Evolutionary conservation across 2,113 vertebrate species (phyloP).

Genomic region (Poeciliopsis prolifica): DNA sequence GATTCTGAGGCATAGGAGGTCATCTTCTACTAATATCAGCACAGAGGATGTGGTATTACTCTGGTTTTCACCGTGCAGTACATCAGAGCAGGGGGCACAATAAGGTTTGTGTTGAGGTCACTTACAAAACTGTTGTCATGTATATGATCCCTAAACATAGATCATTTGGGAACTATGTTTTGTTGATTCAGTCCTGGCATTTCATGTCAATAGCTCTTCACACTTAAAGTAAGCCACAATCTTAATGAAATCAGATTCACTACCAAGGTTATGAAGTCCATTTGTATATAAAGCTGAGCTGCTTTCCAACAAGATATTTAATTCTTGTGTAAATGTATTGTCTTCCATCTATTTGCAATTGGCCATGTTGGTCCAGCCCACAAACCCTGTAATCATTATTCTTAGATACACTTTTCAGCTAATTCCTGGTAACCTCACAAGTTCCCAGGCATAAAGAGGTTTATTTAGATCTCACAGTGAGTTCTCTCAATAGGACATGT

Average conservation of each 20-base stretch:
- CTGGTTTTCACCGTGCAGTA: not conserved
- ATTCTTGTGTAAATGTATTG: not conserved
- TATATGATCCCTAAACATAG: not conserved
- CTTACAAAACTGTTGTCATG: not conserved
- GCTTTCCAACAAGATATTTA: not conserved
- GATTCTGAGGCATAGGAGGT: constrained; percentile 9
- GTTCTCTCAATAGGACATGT: not conserved
- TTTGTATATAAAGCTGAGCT: too few relatives aligned
- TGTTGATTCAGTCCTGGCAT: not conserved
- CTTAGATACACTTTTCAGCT: not conserved
- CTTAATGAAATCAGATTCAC: not conserved
- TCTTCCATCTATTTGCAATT: not conserved
- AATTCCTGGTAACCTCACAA: not conserved
- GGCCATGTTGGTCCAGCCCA: not conserved
- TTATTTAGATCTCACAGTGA: not conserved
- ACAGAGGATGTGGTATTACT: not conserved
- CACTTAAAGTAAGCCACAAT: too few relatives aligned
- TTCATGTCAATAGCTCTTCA: too few relatives aligned
- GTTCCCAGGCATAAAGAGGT: not conserved
- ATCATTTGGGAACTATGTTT: not conserved
- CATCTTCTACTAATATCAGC: not conserved
- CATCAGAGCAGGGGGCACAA: not conserved
- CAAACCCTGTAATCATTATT: not conserved
- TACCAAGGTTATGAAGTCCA: not conserved
- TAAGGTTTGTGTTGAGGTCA: not conserved